phyloP scores from a whole-genome alignment of 2,888 invertebrate genomes.

The Trissoscelio sp. region DNA sequence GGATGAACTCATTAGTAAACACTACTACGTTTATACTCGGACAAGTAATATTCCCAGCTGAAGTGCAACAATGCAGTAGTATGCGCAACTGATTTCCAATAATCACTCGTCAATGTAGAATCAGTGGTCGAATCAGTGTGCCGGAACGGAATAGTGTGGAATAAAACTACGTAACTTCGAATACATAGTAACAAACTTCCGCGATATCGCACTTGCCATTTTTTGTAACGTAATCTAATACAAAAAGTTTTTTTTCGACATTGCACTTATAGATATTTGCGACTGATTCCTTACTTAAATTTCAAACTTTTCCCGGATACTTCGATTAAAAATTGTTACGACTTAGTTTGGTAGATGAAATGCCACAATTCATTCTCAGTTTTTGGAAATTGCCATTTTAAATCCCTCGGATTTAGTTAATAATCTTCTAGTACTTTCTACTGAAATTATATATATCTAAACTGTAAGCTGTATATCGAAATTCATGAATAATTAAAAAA shows the following conservation, averaged over 20 bases:
- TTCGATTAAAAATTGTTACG: neutral
- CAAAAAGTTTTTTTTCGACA: constrained; percentile 17
- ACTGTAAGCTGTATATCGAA: too few relatives aligned
- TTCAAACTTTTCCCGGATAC: neutral
- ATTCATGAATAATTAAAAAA: neutral
- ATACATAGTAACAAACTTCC: constrained; percentile 30
- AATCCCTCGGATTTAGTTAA: too few relatives aligned
- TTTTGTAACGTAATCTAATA: constrained; percentile 12
- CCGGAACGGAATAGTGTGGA: constrained; percentile 37
- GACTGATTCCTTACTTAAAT: constrained; percentile 14
- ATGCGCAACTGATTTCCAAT: constrained; percentile 64
- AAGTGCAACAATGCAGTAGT: constrained; percentile 54
- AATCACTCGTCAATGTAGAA: constrained; percentile 62
- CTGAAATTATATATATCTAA: too few relatives aligned
- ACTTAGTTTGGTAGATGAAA: too few relatives aligned
- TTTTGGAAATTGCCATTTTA: too few relatives aligned
- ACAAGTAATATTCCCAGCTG: constrained; percentile 47
- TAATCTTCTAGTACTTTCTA: too few relatives aligned
- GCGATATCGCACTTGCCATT: constrained; percentile 15
- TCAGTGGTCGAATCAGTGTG: constrained; percentile 48
- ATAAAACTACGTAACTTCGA: constrained; percentile 39
- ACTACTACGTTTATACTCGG: constrained; percentile 12
- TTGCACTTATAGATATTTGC: constrained; percentile 28
- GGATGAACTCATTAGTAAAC: constrained; percentile 51
- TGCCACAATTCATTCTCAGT: too few relatives aligned